phyloP scores from a whole-genome alignment of 2,888 invertebrate genomes.

The Drosophila greeni region DNA sequence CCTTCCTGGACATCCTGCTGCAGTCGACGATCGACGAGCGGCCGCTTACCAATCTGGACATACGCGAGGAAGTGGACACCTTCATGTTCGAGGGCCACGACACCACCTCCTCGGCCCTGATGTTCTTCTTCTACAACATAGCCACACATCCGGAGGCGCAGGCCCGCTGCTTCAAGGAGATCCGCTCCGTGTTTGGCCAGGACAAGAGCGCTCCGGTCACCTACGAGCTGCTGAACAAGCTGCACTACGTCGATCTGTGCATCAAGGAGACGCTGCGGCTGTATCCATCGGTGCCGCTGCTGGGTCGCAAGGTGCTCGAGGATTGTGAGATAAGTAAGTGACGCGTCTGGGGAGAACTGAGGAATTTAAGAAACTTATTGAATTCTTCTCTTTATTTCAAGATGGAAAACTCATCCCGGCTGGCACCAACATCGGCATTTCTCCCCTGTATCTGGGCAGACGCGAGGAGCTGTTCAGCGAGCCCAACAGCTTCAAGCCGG shows the following conservation, averaged over 20 bases:
- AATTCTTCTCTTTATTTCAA: neutral
- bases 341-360: no score
- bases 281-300: slow-evolving; percentile 77
- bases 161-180: slow-evolving; percentile 79
- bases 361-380: neutral
- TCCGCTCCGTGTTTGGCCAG: slow-evolving; percentile 77
- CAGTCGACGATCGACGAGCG: slow-evolving; percentile 82
- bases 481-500: slow-evolving; percentile 75
- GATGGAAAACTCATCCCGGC: slow-evolving; percentile 78
- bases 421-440: slow-evolving; percentile 77
- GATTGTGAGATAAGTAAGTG: slow-evolving; percentile 77
- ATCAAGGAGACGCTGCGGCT: slow-evolving; percentile 78
- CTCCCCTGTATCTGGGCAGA: slow-evolving; percentile 74
- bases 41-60: slow-evolving; percentile 81
- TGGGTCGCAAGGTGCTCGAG: slow-evolving; percentile 74
- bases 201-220: slow-evolving; percentile 73
- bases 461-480: slow-evolving; percentile 73
- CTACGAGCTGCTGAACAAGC: slow-evolving; percentile 72
- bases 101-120: slow-evolving; percentile 80
- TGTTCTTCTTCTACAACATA: slow-evolving; percentile 80
- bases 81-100: slow-evolving; percentile 85
- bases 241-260: slow-evolving; percentile 77
- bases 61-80: slow-evolving; percentile 86
- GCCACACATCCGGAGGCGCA: slow-evolving; percentile 80
- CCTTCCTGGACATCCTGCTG: slow-evolving; percentile 84